These are phyloP conservation scores for Zeuzera pyrina DNA, from an alignment of 2,888 invertebrate genomes.

Conservation along the genomic window DNA sequence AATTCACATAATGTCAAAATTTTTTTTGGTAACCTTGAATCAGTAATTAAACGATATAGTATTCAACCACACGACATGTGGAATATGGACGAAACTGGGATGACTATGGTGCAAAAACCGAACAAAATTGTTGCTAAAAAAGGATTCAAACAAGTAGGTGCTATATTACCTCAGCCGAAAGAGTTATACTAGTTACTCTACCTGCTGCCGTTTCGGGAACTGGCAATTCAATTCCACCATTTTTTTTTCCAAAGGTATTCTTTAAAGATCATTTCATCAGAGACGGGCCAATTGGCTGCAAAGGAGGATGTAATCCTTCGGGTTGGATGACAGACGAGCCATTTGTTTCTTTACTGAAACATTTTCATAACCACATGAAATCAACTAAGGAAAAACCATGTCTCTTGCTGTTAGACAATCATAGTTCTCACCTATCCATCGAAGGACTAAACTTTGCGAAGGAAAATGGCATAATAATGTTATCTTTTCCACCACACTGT, in stretches of 20 bases:
- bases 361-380: slow-evolving; percentile 6
- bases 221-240: slow-evolving; percentile 8
- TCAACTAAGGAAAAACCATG: slow-evolving; percentile 6
- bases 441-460: slow-evolving; percentile 11
- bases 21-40: slow-evolving; percentile 15
- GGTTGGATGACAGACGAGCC: slow-evolving; percentile 9
- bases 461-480: slow-evolving; percentile 8
- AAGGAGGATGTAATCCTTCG: slow-evolving; percentile 3
- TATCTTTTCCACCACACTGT: slow-evolving; percentile 17
- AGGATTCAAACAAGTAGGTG: slow-evolving; percentile 5
- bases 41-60: slow-evolving; percentile 4
- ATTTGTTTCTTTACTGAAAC: slow-evolving; percentile 5
- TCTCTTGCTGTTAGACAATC: slow-evolving; percentile 10
- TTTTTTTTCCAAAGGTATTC: slow-evolving; percentile 7
- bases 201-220: slow-evolving; percentile 5
- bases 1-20: slow-evolving; percentile 11
- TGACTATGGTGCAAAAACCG: slow-evolving; percentile 9
- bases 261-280: slow-evolving; percentile 1
- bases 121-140: slow-evolving; percentile 8
- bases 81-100: slow-evolving; percentile 13
- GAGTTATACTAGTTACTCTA: slow-evolving; percentile 9
- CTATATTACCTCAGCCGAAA: slow-evolving; percentile 2
- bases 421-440: slow-evolving; percentile 2
- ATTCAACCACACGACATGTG: slow-evolving; percentile 7
- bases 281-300: slow-evolving; percentile 5